Conservation (phyloP, 2,113 vertebrate genomes). For the Entosphenus tridentatus region DNA sequence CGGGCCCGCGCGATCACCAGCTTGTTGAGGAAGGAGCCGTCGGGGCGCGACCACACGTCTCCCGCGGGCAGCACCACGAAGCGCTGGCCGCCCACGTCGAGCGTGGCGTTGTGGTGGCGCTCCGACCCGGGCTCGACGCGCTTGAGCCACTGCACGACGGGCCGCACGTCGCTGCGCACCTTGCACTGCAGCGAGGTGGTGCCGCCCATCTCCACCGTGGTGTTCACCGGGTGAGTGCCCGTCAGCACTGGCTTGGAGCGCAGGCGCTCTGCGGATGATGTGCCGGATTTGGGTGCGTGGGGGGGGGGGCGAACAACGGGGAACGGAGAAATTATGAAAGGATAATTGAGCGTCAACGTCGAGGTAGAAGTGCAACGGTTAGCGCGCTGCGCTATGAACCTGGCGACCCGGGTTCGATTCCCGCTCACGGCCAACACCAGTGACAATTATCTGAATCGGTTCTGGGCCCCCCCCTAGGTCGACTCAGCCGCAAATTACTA, state of each 20-base stretch:
- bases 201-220: conserved; percentile 21
- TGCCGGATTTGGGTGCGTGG: too few species aligned
- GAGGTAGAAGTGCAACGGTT: too few species aligned
- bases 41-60: conserved; percentile 22
- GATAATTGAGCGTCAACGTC: too few species aligned
- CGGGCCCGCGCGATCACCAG: conserved; percentile 18
- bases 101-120: conserved; percentile 18
- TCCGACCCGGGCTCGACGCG: conserved; percentile 17
- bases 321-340: too few species aligned
- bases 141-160: conserved; percentile 23
- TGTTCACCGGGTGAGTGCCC: conserved; percentile 21
- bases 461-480: too few species aligned
- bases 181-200: conserved; percentile 22
- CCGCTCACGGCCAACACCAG: too few species aligned
- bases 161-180: conserved; percentile 22
- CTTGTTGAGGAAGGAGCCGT: conserved; percentile 24
- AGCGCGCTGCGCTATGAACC: too few species aligned
- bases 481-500: too few species aligned
- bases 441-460: too few species aligned
- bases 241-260: conserved; percentile 21
- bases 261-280: conserved; percentile 15
- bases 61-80: conserved; percentile 21
- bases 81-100: conserved; percentile 20
- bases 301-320: too few species aligned
- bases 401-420: too few species aligned